Conservation (phyloP, 2,888 invertebrate genomes). For the Eugnorisma glareosa region DNA sequence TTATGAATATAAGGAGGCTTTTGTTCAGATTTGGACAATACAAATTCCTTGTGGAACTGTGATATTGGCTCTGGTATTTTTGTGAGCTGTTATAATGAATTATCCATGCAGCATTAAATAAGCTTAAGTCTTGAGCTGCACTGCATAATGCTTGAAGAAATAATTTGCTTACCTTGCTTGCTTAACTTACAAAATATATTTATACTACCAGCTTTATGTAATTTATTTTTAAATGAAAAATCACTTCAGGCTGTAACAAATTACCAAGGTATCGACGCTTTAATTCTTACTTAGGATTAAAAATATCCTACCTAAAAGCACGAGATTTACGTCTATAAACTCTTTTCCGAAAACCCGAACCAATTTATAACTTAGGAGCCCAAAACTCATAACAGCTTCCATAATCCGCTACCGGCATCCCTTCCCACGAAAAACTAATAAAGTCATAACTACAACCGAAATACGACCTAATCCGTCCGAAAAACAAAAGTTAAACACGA, state of each 20-base stretch:
- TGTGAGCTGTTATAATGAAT: constrained; percentile 39
- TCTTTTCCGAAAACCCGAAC: constrained; percentile 7
- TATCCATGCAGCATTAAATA: constrained; percentile 18
- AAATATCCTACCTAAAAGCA: constrained; percentile 11
- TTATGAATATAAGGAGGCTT: constrained; percentile 42
- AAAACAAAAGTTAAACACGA: constrained; percentile 53
- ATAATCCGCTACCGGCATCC: constrained; percentile 46
- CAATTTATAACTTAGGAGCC: constrained; percentile 41
- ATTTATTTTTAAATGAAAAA: neutral
- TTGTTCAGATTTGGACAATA: constrained; percentile 49
- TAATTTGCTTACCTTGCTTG: too few species aligned
- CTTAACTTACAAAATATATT: too few species aligned
- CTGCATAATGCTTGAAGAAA: constrained; percentile 14
- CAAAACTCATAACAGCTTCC: constrained; percentile 53
- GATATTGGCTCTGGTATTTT: constrained; percentile 34
- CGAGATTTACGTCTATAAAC: constrained; percentile 34
- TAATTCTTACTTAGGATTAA: neutral
- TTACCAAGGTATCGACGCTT: neutral
- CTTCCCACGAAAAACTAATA: constrained; percentile 55
- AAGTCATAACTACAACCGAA: constrained; percentile 53
- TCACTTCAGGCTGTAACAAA: neutral
- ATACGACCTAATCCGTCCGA: constrained; percentile 51
- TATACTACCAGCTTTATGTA: neutral
- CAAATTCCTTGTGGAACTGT: constrained; percentile 33
- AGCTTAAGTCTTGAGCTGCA: constrained; percentile 11